These are phyloP conservation scores for Nannobrachium achirus DNA, from an alignment of 2,113 vertebrate species.

Conservation along the genomic window DNA sequence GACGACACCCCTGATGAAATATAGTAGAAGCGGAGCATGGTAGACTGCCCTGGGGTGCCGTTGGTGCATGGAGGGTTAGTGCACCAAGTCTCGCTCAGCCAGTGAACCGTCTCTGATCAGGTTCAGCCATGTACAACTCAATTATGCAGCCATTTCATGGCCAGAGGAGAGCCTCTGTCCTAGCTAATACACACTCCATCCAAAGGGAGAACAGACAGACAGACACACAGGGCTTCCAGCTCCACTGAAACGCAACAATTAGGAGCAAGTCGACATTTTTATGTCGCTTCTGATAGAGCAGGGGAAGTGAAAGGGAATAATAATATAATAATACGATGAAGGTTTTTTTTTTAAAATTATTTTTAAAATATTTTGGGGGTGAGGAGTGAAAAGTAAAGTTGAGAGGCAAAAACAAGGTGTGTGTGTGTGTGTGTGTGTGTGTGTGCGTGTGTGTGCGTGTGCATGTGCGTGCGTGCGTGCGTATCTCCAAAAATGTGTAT, in stretches of 20 bases:
- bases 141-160: slow-evolving; percentile 81
- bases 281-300: no score
- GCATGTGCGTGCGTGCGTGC: background rate
- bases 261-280: no score
- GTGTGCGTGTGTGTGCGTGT: background rate
- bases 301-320: no score
- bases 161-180: slow-evolving; percentile 74
- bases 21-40: slow-evolving; percentile 46
- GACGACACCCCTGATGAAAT: no score
- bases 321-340: no score
- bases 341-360: no score
- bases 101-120: slow-evolving; percentile 81
- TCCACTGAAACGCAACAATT: no score
- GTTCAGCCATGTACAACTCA: slow-evolving; percentile 81
- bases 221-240: slow-evolving; percentile 38
- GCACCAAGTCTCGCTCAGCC: slow-evolving; percentile 73
- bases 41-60: slow-evolving; percentile 65
- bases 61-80: slow-evolving; percentile 70
- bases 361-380: no score
- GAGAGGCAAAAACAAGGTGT: background rate
- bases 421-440: background rate
- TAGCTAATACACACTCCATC: slow-evolving; percentile 66
- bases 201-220: slow-evolving; percentile 40
- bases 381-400: no score
- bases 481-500: no score